phyloP scores from a whole-genome alignment of 2,888 invertebrate genomes.

The Aphidoletes aphidimyza region DNA sequence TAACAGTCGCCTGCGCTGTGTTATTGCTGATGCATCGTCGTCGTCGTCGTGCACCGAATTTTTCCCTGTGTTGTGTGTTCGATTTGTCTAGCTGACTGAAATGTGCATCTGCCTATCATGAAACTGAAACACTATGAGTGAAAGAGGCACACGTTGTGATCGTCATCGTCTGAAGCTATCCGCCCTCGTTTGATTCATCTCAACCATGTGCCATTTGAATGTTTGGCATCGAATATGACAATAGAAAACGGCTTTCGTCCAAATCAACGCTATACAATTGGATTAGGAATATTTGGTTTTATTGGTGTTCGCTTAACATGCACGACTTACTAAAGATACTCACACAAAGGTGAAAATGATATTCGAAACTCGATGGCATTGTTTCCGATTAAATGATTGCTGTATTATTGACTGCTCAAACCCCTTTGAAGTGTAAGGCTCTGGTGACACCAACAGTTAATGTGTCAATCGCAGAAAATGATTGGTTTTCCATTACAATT shows the following conservation, averaged over 20 bases:
- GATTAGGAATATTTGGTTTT: constrained; percentile 11
- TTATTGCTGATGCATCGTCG: background rate
- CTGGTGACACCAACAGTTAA: background rate
- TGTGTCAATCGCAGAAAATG: constrained; percentile 15
- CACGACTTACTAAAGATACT: background rate
- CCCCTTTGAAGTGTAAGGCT: background rate
- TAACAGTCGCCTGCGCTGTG: background rate
- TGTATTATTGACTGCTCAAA: constrained; percentile 8
- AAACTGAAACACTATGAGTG: constrained; percentile 12
- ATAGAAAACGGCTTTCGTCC: background rate
- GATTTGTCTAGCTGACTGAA: background rate
- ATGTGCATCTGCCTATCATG: constrained; percentile 18
- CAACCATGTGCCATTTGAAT: constrained; percentile 41
- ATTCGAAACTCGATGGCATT: background rate
- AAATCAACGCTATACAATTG: constrained; percentile 6
- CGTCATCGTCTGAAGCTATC: constrained; percentile 15
- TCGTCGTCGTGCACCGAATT: constrained; percentile 6
- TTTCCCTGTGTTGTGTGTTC: constrained; percentile 5
- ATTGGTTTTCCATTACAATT: background rate
- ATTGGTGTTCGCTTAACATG: background rate
- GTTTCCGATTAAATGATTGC: constrained; percentile 37
- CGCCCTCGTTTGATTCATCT: constrained; percentile 25
- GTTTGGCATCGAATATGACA: background rate
- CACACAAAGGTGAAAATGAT: background rate
- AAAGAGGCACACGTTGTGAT: background rate